These are phyloP conservation scores for Lymantria dispar DNA, from an alignment of 2,888 invertebrate species.

Conservation along the genomic window DNA sequence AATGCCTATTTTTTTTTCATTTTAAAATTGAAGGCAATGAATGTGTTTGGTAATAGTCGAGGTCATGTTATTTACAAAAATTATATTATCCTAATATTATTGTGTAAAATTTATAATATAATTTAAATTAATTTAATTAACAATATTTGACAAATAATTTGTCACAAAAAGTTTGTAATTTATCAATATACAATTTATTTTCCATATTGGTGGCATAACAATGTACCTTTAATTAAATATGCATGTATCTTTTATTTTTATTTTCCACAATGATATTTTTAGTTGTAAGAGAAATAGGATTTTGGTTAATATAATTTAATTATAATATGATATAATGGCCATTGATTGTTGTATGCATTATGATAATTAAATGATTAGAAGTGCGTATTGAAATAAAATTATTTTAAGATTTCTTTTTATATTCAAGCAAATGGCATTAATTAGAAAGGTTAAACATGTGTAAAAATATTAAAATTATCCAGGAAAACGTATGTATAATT, in stretches of 20 bases:
- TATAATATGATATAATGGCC: conserved; percentile 22
- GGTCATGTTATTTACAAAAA: conserved; percentile 12
- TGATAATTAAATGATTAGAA: conserved; percentile 3
- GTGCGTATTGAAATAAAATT: neutral
- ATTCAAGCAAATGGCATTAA: too few relatives aligned
- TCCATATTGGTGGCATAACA: too few relatives aligned
- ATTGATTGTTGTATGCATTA: conserved; percentile 33
- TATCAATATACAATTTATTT: too few relatives aligned
- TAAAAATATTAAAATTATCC: too few relatives aligned
- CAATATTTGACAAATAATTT: too few relatives aligned
- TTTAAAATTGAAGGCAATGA: conserved; percentile 16
- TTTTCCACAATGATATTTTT: conserved; percentile 18
- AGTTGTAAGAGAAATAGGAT: conserved; percentile 8
- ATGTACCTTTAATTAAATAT: too few relatives aligned
- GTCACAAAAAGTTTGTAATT: too few relatives aligned
- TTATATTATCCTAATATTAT: conserved; percentile 4
- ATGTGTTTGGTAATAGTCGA: conserved; percentile 18
- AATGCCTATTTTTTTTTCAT: neutral
- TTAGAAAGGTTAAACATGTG: too few relatives aligned
- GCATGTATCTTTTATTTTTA: conserved; percentile 3
- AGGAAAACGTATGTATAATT: too few relatives aligned
- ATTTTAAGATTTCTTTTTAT: neutral
- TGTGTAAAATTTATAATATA: neutral
- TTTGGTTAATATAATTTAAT: neutral
- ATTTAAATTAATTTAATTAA: too few relatives aligned